Evolutionary conservation across 1,140 invertebrate genomes (phyloP).

Genomic region (Eciton burchellii): DNA sequence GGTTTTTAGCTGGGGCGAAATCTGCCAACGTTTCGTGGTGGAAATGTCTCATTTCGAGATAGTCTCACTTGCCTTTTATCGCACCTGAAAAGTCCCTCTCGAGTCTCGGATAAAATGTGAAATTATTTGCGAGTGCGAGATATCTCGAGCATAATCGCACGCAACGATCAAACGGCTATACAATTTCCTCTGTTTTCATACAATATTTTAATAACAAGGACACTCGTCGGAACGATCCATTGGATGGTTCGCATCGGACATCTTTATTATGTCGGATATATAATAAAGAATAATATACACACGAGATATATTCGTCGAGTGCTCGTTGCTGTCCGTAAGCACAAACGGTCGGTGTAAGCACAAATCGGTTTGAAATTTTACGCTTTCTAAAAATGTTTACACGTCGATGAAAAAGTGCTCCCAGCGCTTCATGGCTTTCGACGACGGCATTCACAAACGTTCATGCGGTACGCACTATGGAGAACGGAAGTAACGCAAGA

Average conservation of each 20-base stretch:
- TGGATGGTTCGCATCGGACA: neutral
- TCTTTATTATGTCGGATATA: too few species aligned
- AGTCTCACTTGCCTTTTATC: too few species aligned
- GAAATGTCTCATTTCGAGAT: too few species aligned
- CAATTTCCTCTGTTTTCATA: neutral
- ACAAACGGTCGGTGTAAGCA: too few species aligned
- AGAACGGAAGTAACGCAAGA: slow-evolving; percentile 70
- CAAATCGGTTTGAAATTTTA: slow-evolving; percentile 22
- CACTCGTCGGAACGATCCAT: neutral
- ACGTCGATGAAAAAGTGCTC: slow-evolving; percentile 36
- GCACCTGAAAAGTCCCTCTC: too few species aligned
- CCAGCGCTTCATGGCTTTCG: slow-evolving; percentile 16
- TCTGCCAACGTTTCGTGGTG: too few species aligned
- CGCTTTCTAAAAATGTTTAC: slow-evolving; percentile 40
- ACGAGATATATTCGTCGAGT: neutral
- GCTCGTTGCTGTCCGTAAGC: neutral
- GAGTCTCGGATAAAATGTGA: too few species aligned
- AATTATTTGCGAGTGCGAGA: too few species aligned
- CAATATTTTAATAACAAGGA: neutral
- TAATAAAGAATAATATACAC: too few species aligned
- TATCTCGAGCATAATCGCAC: neutral
- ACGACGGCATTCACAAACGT: slow-evolving; percentile 43
- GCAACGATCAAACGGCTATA: neutral
- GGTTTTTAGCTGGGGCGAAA: too few species aligned
- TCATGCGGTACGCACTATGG: slow-evolving; percentile 6